Conservation (phyloP, 2,797 vertebrate species). For the Champsocephalus gunnari region DNA sequence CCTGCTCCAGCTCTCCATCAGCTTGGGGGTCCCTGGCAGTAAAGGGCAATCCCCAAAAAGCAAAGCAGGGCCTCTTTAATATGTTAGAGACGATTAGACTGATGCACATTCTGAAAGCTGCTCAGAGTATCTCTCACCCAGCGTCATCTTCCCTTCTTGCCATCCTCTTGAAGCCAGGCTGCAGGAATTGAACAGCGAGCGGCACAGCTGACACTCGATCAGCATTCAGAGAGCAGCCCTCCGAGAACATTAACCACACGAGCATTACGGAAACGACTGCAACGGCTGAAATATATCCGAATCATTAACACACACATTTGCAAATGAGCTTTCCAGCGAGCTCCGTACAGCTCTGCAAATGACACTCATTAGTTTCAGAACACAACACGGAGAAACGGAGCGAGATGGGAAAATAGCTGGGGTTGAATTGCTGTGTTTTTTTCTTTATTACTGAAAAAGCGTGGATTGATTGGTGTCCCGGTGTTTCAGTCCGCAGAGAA, state of each 20-base stretch:
- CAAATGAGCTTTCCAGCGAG: slow-evolving; percentile 47
- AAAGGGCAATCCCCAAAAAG: too few species aligned
- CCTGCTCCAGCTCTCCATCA: too few species aligned
- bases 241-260: slow-evolving; percentile 38
- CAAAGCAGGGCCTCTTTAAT: slow-evolving; percentile 3
- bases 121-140: not conserved
- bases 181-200: slow-evolving; percentile 2
- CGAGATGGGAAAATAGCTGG: too few species aligned
- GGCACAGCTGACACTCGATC: too few species aligned
- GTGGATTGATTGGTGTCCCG: slow-evolving; percentile 38
- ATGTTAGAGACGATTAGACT: not conserved
- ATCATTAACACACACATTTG: slow-evolving; percentile 56
- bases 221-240: not conserved
- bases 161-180: slow-evolving; percentile 7
- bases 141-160: slow-evolving; percentile 4
- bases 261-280: slow-evolving; percentile 40
- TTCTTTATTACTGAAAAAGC: not conserved
- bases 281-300: slow-evolving; percentile 29
- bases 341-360: not conserved
- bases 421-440: slow-evolving; percentile 13
- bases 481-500: slow-evolving; percentile 45
- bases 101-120: not conserved
- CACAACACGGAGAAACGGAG: not conserved
- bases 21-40: too few species aligned
- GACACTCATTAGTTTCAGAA: slow-evolving; percentile 32